A percentile compares a stretch with the other conserved stretches of the same genome.
phyloP scores from a whole-genome alignment of 2,888 invertebrate species.

The Corbicula japonica region DNA sequence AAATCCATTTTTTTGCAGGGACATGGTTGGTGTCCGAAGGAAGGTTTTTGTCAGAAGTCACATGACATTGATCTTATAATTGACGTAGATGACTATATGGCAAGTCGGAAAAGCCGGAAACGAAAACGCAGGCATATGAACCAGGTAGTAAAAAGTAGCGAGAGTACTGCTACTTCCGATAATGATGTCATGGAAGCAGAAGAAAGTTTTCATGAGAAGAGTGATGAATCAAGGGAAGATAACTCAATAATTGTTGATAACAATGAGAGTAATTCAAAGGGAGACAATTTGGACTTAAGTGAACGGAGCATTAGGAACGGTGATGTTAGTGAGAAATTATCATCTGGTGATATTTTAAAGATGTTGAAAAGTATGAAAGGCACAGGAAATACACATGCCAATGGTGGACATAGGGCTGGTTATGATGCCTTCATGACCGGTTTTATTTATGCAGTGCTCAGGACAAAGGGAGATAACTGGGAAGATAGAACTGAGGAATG shows the following conservation, averaged over 20 bases:
- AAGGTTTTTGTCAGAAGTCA: conserved; percentile 81
- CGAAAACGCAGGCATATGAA: conserved; percentile 68
- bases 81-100: conserved; percentile 76
- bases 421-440: conserved; percentile 88
- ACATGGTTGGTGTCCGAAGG: conserved; percentile 86
- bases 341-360: conserved; percentile 28
- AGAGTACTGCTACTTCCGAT: conserved; percentile 9
- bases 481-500: conserved; percentile 74
- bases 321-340: conserved; percentile 8
- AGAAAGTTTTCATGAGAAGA: not conserved
- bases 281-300: not conserved
- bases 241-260: too few relatives aligned
- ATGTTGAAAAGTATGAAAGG: conserved; percentile 8
- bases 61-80: conserved; percentile 86
- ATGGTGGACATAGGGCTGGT: conserved; percentile 86
- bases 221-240: not conserved
- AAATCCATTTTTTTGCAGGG: conserved; percentile 70
- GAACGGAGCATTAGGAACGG: not conserved
- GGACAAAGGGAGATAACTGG: conserved; percentile 40
- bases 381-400: conserved; percentile 45
- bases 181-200: conserved; percentile 13
- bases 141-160: conserved; percentile 15
- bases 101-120: conserved; percentile 73
- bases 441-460: conserved; percentile 83
- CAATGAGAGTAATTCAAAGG: conserved; percentile 18